A percentile compares a stretch with the other conserved stretches of the same genome.
Evolutionary conservation across 2,797 vertebrate species (phyloP).

Genomic region (Tokudaia muenninki): DNA sequence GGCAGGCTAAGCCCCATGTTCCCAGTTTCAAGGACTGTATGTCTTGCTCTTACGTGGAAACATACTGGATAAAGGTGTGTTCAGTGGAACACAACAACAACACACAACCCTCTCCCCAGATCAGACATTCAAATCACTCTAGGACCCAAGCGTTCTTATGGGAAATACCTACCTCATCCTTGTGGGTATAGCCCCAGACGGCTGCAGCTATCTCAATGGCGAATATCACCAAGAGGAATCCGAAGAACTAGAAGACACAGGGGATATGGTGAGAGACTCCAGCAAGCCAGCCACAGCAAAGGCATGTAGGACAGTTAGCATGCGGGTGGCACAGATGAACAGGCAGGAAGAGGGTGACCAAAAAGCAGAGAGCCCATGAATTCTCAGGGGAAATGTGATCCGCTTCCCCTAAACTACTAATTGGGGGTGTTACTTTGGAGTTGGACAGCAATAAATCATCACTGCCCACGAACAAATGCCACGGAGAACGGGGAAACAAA

Average conservation of each 20-base stretch:
- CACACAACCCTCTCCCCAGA: rapidly evolving
- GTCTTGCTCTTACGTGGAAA: background rate
- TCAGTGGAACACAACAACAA: background rate
- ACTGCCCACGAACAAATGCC: background rate
- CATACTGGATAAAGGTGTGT: rapidly evolving
- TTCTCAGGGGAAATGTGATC: background rate
- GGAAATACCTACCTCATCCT: constrained; percentile 91
- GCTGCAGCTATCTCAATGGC: constrained; percentile 95
- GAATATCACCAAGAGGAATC: constrained; percentile 97
- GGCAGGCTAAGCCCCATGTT: background rate
- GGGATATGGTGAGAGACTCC: background rate
- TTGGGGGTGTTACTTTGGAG: background rate
- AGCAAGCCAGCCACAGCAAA: background rate
- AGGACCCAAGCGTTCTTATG: background rate
- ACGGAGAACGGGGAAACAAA: background rate
- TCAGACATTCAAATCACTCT: background rate
- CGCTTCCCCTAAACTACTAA: background rate
- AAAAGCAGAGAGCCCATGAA: background rate
- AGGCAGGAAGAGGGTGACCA: background rate
- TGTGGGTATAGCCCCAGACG: constrained; percentile 97
- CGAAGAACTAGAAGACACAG: constrained; percentile 92
- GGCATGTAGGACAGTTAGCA: background rate
- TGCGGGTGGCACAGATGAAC: background rate
- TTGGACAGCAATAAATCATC: background rate
- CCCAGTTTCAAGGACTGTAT: rapidly evolving